Evolutionary conservation across 2,797 vertebrate genomes (phyloP).

Genomic region (Amblyopsis hoosieri): DNA sequence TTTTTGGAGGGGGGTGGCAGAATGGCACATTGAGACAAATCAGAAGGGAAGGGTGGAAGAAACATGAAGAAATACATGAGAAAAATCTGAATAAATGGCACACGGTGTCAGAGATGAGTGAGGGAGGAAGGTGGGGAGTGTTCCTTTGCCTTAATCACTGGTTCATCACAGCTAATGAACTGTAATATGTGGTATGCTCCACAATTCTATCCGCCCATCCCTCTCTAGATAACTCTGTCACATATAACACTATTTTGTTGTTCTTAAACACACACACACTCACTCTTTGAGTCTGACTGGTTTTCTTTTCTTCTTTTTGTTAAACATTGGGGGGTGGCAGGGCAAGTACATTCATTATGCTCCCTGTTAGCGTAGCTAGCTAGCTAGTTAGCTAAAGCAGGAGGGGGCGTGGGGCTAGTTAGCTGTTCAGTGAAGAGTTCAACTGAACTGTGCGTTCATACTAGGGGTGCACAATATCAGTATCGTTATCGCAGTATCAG

Average conservation of each 20-base stretch:
- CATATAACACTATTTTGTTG: slow-evolving; percentile 15
- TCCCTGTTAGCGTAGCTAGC: slow-evolving; percentile 5
- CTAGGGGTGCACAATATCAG: not conserved
- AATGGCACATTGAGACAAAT: slow-evolving; percentile 10
- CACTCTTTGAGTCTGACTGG: not conserved
- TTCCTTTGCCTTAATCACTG: too few relatives aligned
- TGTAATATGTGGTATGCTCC: too few relatives aligned
- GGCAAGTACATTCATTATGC: slow-evolving; percentile 48
- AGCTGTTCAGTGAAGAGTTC: slow-evolving; percentile 1
- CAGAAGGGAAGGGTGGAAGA: not conserved
- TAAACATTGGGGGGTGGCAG: not conserved
- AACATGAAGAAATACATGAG: too few relatives aligned
- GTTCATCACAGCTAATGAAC: too few relatives aligned
- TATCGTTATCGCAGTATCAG: too few relatives aligned
- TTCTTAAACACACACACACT: slow-evolving; percentile 13
- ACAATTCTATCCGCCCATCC: not conserved
- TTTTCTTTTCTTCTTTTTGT: not conserved
- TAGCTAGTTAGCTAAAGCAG: not conserved
- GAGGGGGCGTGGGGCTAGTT: slow-evolving; percentile 1
- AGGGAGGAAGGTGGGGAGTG: not conserved
- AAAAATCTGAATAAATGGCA: too few relatives aligned
- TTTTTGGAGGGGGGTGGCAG: not conserved
- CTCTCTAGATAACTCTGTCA: not conserved
- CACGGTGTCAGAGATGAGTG: not conserved
- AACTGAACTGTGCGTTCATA: not conserved